These are phyloP conservation scores for Rynchops niger DNA, from an alignment of 2,113 vertebrate genomes.

Conservation along the genomic window DNA sequence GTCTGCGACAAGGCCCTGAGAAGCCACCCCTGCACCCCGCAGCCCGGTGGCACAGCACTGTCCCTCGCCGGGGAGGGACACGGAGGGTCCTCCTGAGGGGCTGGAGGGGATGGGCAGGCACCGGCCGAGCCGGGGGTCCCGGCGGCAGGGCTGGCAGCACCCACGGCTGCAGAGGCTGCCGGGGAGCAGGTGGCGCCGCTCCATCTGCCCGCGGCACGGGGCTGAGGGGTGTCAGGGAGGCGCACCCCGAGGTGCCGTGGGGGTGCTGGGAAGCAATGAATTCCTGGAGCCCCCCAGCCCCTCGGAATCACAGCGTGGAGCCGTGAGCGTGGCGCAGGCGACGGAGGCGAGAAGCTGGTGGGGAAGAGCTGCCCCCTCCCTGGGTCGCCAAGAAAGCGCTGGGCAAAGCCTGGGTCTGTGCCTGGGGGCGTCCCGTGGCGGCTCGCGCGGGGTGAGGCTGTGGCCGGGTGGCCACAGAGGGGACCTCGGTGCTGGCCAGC, in stretches of 20 bases:
- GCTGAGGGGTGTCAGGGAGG: neutral
- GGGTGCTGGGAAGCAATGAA: too few relatives aligned
- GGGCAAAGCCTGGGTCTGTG: rapidly evolving
- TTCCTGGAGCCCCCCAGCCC: too few relatives aligned
- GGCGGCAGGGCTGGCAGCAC: neutral
- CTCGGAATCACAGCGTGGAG: too few relatives aligned
- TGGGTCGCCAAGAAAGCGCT: too few relatives aligned
- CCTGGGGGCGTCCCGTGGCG: neutral
- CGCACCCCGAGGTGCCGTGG: neutral
- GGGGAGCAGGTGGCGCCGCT: neutral
- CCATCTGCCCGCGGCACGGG: rapidly evolving
- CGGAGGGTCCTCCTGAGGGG: neutral
- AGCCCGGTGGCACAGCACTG: neutral
- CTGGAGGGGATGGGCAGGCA: neutral
- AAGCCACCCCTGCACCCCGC: too few relatives aligned
- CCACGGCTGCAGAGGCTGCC: neutral
- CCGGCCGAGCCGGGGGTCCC: neutral
- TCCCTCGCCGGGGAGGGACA: neutral
- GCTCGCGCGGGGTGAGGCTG: neutral
- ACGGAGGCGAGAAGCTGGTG: too few relatives aligned
- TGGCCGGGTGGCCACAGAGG: neutral
- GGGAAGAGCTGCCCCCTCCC: neutral
- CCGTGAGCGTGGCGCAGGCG: too few relatives aligned
- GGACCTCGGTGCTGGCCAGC: neutral
- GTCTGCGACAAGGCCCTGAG: neutral